These are phyloP conservation scores for Drosophila kepulauana DNA, from an alignment of 1,140 invertebrate genomes.

Conservation along the genomic window DNA sequence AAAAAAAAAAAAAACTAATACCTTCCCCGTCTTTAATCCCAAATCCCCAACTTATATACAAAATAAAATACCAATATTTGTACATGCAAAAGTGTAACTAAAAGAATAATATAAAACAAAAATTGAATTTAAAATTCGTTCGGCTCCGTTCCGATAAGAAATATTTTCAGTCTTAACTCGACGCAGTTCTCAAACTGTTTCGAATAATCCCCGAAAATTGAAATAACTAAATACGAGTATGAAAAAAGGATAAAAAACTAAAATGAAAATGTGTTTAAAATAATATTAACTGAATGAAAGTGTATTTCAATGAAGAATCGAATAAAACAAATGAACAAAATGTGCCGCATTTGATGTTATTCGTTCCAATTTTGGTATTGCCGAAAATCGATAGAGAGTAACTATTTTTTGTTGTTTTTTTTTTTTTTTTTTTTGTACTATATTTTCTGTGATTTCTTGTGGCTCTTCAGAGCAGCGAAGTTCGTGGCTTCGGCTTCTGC, in stretches of 20 bases:
- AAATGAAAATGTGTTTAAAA: conserved; percentile 74
- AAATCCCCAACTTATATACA: conserved; percentile 21
- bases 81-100: conserved; percentile 63
- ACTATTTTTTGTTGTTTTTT: background rate
- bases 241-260: conserved; percentile 34
- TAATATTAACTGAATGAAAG: conserved; percentile 66
- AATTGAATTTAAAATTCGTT: conserved; percentile 43
- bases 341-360: conserved; percentile 12
- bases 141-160: conserved; percentile 7
- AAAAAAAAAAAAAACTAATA: conserved; percentile 20
- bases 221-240: conserved; percentile 23
- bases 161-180: conserved; percentile 31
- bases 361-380: conserved; percentile 20
- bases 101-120: conserved; percentile 13
- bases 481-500: conserved; percentile 5
- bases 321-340: conserved; percentile 74
- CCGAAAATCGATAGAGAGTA: background rate
- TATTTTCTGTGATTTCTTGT: background rate
- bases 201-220: conserved; percentile 15
- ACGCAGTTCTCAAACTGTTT: conserved; percentile 32
- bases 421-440: background rate
- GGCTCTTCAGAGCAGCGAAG: background rate
- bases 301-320: conserved; percentile 76
- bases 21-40: background rate
- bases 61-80: conserved; percentile 76